phyloP scores from a whole-genome alignment of 2,888 invertebrate genomes.

The Mycalesis mineus region DNA sequence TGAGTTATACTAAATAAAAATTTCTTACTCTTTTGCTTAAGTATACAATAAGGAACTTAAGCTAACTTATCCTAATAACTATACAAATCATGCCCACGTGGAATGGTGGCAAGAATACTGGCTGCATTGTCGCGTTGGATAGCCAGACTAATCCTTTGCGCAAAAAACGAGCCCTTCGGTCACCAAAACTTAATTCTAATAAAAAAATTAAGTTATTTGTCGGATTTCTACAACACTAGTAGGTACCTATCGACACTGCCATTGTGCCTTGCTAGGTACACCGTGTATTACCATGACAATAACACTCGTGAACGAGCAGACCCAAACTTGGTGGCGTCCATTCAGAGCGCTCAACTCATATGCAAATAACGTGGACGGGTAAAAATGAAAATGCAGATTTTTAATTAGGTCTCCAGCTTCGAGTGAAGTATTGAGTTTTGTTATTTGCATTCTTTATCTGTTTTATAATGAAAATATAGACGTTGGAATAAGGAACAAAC shows the following conservation, averaged over 20 bases:
- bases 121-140: too few relatives aligned
- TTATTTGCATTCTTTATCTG: constrained; percentile 2
- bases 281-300: constrained; percentile 3
- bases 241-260: not conserved
- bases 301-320: not conserved
- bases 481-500: too few relatives aligned
- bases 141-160: too few relatives aligned
- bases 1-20: too few relatives aligned
- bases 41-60: too few relatives aligned
- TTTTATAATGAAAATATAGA: too few relatives aligned
- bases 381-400: constrained; percentile 1
- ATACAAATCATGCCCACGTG: too few relatives aligned
- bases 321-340: constrained; percentile 3
- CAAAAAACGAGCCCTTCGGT: too few relatives aligned
- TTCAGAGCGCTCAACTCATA: constrained; percentile 8
- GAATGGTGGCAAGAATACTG: too few relatives aligned
- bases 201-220: not conserved
- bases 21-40: too few relatives aligned
- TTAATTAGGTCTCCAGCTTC: constrained; percentile 2
- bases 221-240: not conserved
- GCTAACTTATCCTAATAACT: too few relatives aligned
- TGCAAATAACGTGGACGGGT: constrained; percentile 4
- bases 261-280: not conserved
- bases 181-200: too few relatives aligned
- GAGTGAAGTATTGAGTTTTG: not conserved